Conservation (phyloP, 2,113 vertebrate species). For the Mastomys coucha region DNA sequence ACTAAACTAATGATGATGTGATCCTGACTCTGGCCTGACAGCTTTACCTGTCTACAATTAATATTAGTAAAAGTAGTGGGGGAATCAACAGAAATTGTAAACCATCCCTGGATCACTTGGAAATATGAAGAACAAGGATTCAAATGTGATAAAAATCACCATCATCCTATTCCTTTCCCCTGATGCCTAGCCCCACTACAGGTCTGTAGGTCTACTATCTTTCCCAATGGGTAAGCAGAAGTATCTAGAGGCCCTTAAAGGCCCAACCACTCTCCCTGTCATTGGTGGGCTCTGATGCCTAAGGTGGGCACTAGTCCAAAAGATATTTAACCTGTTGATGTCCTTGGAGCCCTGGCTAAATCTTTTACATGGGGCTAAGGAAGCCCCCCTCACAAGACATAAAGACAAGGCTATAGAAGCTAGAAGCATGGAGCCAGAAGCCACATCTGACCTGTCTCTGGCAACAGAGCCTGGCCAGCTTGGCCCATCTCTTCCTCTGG, state of each 20-base stretch:
- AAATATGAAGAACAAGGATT: neutral
- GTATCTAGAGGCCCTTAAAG: neutral
- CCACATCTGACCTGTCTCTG: neutral
- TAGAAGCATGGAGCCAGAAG: neutral
- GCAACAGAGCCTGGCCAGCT: neutral
- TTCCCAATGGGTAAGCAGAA: neutral
- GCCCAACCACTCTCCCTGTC: rapidly evolving
- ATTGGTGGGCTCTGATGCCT: neutral
- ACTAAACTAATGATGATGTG: rapidly evolving
- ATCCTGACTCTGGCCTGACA: rapidly evolving
- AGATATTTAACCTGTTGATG: neutral
- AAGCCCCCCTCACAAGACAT: neutral
- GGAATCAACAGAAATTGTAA: rapidly evolving
- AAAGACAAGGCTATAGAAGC: neutral
- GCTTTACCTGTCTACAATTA: rapidly evolving
- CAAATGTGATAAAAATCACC: neutral
- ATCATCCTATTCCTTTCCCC: rapidly evolving
- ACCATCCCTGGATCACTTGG: neutral
- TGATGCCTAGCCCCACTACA: too few species aligned
- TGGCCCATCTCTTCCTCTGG: neutral
- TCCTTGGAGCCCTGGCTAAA: neutral
- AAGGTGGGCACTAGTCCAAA: neutral
- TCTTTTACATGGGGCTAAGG: too few species aligned
- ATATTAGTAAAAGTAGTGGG: rapidly evolving
- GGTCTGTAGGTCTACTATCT: neutral